Percentiles rank a stretch among this genome's conserved stretches.
Evolutionary conservation across 1,140 invertebrate species (phyloP).

Genomic region (Lerema accius): DNA sequence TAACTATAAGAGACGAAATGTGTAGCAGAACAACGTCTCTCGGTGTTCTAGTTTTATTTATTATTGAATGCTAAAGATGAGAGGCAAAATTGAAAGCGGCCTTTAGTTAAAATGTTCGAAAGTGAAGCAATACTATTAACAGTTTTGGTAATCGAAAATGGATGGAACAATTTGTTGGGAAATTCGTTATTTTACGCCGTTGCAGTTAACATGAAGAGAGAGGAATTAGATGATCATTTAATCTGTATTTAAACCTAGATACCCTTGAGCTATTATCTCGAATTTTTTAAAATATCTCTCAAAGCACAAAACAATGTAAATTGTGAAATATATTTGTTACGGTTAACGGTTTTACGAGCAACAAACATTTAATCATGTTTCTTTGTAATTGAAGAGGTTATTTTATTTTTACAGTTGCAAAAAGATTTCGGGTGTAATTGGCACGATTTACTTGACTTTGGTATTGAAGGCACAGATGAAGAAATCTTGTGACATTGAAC

Average conservation of each 20-base stretch:
- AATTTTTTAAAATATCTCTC: not conserved
- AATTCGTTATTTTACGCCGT: constrained; percentile 29
- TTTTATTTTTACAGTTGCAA: constrained; percentile 6
- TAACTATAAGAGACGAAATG: too few species aligned
- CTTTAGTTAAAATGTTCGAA: constrained; percentile 19
- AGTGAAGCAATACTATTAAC: constrained; percentile 18
- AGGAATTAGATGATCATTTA: too few species aligned
- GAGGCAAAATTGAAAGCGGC: not conserved
- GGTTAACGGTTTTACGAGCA: not conserved
- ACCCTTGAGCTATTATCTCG: constrained; percentile 13
- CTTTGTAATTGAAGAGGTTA: too few species aligned
- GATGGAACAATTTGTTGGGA: constrained; percentile 29
- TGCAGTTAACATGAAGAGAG: too few species aligned
- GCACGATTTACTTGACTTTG: not conserved
- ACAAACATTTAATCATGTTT: constrained; percentile 1
- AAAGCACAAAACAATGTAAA: constrained; percentile 5
- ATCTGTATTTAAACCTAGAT: not conserved
- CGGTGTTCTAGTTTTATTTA: too few species aligned
- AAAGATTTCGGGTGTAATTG: not conserved
- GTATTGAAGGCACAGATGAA: not conserved
- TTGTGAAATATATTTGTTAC: not conserved
- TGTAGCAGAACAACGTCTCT: too few species aligned
- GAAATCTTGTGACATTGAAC: not conserved
- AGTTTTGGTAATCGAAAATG: constrained; percentile 24
- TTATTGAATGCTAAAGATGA: constrained; percentile 7